Evolutionary conservation across 2,113 vertebrate genomes (phyloP).

Genomic region (Epinephelus cyanopodus): DNA sequence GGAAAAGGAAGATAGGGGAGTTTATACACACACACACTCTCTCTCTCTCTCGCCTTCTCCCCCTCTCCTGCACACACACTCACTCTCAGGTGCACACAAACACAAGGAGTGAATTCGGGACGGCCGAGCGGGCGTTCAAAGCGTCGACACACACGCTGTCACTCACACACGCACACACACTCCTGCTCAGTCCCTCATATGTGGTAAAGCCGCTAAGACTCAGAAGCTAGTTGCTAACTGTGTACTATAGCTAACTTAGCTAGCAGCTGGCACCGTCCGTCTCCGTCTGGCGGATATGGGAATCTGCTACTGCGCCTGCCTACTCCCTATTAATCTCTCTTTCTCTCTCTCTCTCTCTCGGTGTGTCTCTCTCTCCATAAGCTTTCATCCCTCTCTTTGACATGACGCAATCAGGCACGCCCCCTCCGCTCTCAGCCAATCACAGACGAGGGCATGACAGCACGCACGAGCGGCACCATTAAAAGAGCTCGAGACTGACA

Average conservation of each 20-base stretch:
- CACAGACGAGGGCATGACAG: constrained; percentile 15
- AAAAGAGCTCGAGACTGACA: constrained; percentile 49
- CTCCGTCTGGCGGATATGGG: constrained; percentile 55
- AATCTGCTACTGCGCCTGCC: constrained; percentile 71
- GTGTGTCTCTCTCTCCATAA: constrained; percentile 27
- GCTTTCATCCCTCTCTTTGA: constrained; percentile 37
- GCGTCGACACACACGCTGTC: constrained; percentile 44
- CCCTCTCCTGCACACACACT: not conserved
- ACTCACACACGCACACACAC: constrained; percentile 5
- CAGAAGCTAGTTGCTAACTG: constrained; percentile 73
- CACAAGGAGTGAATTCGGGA: constrained; percentile 55
- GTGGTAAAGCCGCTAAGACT: constrained; percentile 34
- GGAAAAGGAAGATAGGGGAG: constrained; percentile 24
- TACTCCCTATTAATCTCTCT: constrained; percentile 56
- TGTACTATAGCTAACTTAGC: constrained; percentile 71
- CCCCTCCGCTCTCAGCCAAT: constrained; percentile 62
- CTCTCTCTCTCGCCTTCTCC: not conserved
- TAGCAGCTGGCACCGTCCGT: constrained; percentile 72
- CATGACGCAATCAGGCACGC: constrained; percentile 48
- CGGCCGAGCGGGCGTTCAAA: constrained; percentile 36
- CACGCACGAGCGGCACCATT: constrained; percentile 56
- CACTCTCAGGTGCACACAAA: constrained; percentile 2
- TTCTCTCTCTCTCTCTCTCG: constrained; percentile 50
- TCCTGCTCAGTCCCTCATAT: constrained; percentile 33
- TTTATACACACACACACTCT: constrained; percentile 24